A percentile compares a stretch with the other conserved stretches of the same genome.
phyloP scores from a whole-genome alignment of 1,140 invertebrate species.

The Fopius arisanus region DNA sequence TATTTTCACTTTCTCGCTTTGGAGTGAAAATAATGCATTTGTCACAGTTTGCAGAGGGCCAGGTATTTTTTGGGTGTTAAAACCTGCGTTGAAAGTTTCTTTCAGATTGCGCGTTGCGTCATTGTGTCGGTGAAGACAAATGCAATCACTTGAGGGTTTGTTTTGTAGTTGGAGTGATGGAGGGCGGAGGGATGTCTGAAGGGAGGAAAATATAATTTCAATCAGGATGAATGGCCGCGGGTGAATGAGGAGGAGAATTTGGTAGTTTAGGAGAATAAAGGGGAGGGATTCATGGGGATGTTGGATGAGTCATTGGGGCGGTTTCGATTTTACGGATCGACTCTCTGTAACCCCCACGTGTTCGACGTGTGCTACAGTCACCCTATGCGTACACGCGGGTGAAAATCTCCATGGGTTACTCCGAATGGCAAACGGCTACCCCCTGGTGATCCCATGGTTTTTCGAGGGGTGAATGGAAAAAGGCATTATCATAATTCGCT shows the following conservation, averaged over 20 bases:
- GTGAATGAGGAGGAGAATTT: background rate
- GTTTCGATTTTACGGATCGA: background rate
- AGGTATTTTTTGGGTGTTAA: too few species aligned
- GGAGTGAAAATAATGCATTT: background rate
- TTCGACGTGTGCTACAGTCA: conserved; percentile 21
- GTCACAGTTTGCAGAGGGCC: too few species aligned
- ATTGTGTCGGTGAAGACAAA: background rate
- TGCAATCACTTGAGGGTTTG: conserved; percentile 8
- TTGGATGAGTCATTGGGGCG: conserved; percentile 14
- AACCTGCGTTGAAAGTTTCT: background rate
- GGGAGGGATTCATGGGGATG: conserved; percentile 20
- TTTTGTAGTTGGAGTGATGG: background rate
- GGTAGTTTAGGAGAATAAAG: background rate
- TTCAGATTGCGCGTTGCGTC: background rate
- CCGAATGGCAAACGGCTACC: background rate
- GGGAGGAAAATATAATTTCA: conserved; percentile 21
- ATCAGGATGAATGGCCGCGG: conserved; percentile 24
- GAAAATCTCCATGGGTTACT: conserved; percentile 8
- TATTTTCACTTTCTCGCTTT: background rate
- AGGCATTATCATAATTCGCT: conserved; percentile 55
- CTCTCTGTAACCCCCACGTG: conserved; percentile 5
- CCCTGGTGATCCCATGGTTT: background rate
- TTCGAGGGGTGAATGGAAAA: conserved; percentile 24
- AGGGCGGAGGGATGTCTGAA: background rate
- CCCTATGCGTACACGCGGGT: background rate